phyloP scores from a whole-genome alignment of 2,888 invertebrate genomes.

The Ochlodes sylvanus region DNA sequence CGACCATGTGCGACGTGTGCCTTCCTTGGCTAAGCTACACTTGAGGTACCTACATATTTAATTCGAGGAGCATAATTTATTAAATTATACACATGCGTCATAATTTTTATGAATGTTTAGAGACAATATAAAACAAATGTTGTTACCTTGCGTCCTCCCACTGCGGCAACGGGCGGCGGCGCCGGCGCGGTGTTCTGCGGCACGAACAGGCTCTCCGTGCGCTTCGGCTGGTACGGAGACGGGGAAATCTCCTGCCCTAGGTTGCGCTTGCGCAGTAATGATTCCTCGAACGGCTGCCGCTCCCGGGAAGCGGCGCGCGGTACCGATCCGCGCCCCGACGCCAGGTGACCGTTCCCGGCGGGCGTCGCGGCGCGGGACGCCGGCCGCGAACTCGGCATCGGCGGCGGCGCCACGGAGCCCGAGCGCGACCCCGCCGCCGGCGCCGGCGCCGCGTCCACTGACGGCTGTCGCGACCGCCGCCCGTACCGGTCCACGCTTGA shows the following conservation, averaged over 20 bases:
- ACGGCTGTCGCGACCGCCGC: slow-evolving; percentile 91
- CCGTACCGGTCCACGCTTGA: slow-evolving; percentile 93
- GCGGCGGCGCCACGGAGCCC: slow-evolving; percentile 90
- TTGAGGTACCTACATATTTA: too few species aligned
- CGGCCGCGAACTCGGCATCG: slow-evolving; percentile 88
- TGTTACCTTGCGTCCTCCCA: slow-evolving; percentile 75
- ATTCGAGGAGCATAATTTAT: too few species aligned
- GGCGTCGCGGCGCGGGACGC: slow-evolving; percentile 81
- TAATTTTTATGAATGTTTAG: neutral
- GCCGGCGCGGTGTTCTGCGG: slow-evolving; percentile 75
- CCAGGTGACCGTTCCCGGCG: slow-evolving; percentile 87
- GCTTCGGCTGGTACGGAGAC: slow-evolving; percentile 94
- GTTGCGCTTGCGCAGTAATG: slow-evolving; percentile 90
- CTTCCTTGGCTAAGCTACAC: too few species aligned
- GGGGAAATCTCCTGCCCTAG: slow-evolving; percentile 96
- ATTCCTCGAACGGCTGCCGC: slow-evolving; percentile 91
- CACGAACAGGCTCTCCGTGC: slow-evolving; percentile 95
- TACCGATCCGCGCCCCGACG: slow-evolving; percentile 86
- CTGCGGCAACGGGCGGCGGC: slow-evolving; percentile 68
- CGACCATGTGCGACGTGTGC: too few species aligned
- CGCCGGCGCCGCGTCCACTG: slow-evolving; percentile 87
- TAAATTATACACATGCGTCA: too few species aligned
- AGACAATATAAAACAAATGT: neutral
- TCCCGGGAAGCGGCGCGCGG: slow-evolving; percentile 78
- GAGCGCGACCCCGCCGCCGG: slow-evolving; percentile 86